Evolutionary conservation across 2,113 vertebrate genomes (phyloP).

Genomic region (Plecturocebus donacophilus): DNA sequence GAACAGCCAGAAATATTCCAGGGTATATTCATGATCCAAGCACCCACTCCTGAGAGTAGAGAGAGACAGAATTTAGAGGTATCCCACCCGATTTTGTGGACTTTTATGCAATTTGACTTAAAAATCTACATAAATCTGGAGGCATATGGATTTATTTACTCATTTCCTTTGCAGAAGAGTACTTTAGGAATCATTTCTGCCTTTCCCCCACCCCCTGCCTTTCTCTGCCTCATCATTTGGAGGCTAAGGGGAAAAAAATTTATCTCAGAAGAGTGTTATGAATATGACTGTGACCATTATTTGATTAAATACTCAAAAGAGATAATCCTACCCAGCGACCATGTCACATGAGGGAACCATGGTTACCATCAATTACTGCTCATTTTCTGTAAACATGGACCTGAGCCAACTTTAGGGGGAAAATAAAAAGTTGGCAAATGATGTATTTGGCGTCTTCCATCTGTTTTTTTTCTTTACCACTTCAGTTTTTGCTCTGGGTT

Average conservation of each 20-base stretch:
- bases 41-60: not conserved
- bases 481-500: conserved; percentile 16
- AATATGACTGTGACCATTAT: conserved; percentile 52
- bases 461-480: conserved; percentile 25
- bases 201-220: not conserved
- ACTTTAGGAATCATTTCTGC: conserved; percentile 30
- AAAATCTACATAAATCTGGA: conserved; percentile 46
- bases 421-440: conserved; percentile 38
- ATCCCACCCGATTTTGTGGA: not conserved
- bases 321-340: conserved; percentile 54
- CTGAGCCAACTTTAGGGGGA: not conserved
- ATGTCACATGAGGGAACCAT: conserved; percentile 22
- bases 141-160: conserved; percentile 49
- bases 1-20: not conserved
- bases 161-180: conserved; percentile 15
- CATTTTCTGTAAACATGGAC: conserved; percentile 60
- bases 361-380: conserved; percentile 49
- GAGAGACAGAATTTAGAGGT: not conserved
- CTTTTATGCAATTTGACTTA: not conserved
- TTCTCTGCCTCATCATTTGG: conserved; percentile 42
- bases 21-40: not conserved
- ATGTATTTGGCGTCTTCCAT: conserved; percentile 15
- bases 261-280: conserved; percentile 51
- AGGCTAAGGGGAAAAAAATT: conserved; percentile 42
- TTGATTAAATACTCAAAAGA: conserved; percentile 54